A percentile compares a stretch with the other conserved stretches of the same genome.
Evolutionary conservation across 2,113 vertebrate species (phyloP).

Genomic region (Bufo gargarizans): DNA sequence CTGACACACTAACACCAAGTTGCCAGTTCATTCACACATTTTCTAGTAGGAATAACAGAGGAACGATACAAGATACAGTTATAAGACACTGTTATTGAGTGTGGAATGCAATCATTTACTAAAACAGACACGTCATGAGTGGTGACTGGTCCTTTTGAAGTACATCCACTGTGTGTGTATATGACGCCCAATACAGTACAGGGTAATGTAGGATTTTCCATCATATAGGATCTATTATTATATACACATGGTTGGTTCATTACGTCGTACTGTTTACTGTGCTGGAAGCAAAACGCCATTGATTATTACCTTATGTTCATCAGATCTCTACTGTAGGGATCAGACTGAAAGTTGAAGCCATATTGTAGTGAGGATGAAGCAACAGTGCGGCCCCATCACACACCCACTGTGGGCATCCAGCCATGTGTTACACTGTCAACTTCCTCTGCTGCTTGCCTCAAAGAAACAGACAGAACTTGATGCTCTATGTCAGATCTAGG

Average conservation of each 20-base stretch:
- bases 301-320: neutral
- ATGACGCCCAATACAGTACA: neutral
- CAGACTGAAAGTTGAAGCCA: neutral
- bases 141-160: no score
- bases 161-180: neutral
- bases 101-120: no score
- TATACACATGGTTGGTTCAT: neutral
- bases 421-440: constrained; percentile 20
- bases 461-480: neutral
- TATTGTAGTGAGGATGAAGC: neutral
- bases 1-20: no score
- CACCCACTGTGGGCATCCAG: constrained; percentile 2
- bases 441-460: neutral
- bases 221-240: neutral
- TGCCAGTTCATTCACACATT: no score
- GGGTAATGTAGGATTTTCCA: no score
- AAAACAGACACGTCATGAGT: no score
- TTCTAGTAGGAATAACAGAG: no score
- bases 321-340: neutral
- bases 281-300: neutral
- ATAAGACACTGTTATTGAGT: no score
- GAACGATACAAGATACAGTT: no score
- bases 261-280: neutral
- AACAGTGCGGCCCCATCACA: neutral
- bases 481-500: neutral